Evolutionary conservation across 2,113 vertebrate genomes (phyloP).

Genomic region (Rafetus swinhoei): DNA sequence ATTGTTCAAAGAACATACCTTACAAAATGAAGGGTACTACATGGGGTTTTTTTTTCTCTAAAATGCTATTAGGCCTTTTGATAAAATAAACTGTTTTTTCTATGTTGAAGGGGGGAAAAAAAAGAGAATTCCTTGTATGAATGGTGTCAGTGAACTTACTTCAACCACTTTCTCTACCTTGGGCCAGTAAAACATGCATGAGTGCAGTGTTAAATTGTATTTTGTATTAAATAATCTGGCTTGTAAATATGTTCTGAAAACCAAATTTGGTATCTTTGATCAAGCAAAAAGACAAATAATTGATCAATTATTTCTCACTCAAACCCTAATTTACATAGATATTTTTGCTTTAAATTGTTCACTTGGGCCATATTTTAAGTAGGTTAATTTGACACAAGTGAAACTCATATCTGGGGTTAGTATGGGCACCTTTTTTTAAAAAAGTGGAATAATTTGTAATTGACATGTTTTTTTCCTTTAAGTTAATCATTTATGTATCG

Average conservation of each 20-base stretch:
- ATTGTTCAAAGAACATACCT: background rate
- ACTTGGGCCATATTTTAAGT: background rate
- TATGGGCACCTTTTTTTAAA: background rate
- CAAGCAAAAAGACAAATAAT: background rate
- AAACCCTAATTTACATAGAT: too few species aligned
- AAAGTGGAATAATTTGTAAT: background rate
- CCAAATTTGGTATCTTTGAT: background rate
- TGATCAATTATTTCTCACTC: too few species aligned
- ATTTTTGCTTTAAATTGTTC: background rate
- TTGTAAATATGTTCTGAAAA: background rate
- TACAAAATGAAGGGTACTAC: background rate
- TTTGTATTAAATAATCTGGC: background rate
- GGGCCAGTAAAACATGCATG: background rate
- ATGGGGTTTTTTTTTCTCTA: background rate
- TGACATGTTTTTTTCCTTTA: rapidly evolving
- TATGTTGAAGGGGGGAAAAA: too few species aligned
- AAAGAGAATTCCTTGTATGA: background rate
- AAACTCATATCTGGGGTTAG: background rate
- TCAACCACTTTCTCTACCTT: background rate
- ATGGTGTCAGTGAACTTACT: background rate
- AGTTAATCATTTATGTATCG: background rate
- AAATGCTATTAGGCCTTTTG: background rate
- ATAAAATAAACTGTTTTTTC: too few species aligned
- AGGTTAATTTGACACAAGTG: background rate
- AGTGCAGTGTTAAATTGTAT: background rate